Evolutionary conservation across 2,113 vertebrate genomes (phyloP).

Genomic region (Orycteropus afer): DNA sequence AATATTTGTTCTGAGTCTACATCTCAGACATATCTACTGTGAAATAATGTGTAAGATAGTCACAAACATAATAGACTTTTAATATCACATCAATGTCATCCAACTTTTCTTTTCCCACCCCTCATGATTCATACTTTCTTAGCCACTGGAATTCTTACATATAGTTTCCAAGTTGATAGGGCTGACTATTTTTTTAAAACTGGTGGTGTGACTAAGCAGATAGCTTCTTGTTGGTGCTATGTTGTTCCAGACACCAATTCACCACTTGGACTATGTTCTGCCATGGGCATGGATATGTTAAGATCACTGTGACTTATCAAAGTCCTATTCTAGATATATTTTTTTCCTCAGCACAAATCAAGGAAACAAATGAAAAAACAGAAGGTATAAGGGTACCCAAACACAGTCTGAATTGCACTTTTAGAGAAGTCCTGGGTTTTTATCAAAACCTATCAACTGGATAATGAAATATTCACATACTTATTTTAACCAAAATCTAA

Average conservation of each 20-base stretch:
- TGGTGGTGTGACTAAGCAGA: slow-evolving; percentile 61
- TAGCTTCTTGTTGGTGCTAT: slow-evolving; percentile 34
- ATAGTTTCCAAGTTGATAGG: slow-evolving; percentile 65
- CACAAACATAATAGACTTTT: slow-evolving; percentile 49
- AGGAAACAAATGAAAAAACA: slow-evolving; percentile 42
- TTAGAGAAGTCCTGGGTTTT: slow-evolving; percentile 17
- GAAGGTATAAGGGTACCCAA: background rate
- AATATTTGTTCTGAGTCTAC: slow-evolving; percentile 48
- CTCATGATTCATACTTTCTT: slow-evolving; percentile 71
- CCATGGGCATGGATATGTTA: background rate
- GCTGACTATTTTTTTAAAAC: slow-evolving; percentile 2
- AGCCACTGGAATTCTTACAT: slow-evolving; percentile 61
- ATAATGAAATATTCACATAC: slow-evolving; percentile 5
- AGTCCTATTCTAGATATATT: slow-evolving; percentile 53
- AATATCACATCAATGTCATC: slow-evolving; percentile 49
- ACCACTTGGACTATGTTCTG: background rate
- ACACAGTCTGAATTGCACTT: background rate
- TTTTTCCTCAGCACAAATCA: slow-evolving; percentile 40
- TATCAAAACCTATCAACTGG: slow-evolving; percentile 32
- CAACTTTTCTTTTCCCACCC: slow-evolving; percentile 61
- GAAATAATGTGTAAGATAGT: slow-evolving; percentile 39
- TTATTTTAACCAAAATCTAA: too few species aligned
- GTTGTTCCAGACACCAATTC: slow-evolving; percentile 18
- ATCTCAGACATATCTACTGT: slow-evolving; percentile 46
- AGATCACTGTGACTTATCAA: slow-evolving; percentile 52